phyloP scores from a whole-genome alignment of 2,888 invertebrate species.

The Amblyteles armatorius region DNA sequence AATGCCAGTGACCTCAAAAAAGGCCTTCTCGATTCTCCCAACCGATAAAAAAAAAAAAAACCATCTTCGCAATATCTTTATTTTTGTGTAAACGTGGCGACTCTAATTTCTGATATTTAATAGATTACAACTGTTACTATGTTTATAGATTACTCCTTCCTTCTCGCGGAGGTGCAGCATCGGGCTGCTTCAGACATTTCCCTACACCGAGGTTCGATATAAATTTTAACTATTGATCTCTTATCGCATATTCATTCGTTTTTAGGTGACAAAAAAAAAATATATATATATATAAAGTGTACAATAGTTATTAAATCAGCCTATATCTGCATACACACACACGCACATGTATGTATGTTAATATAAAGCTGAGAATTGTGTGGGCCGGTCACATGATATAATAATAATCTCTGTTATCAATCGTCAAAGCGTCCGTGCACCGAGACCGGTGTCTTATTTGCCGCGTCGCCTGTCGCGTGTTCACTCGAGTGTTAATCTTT shows the following conservation, averaged over 20 bases:
- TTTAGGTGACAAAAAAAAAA: conserved; percentile 3
- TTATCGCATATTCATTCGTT: conserved; percentile 41
- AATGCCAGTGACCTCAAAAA: neutral
- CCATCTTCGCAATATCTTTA: neutral
- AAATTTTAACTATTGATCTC: conserved; percentile 62
- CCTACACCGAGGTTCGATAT: conserved; percentile 66
- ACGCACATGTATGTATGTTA: neutral
- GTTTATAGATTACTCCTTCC: conserved; percentile 68
- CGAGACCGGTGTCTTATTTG: conserved; percentile 15
- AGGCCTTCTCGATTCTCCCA: neutral
- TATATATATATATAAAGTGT: neutral
- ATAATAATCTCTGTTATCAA: conserved; percentile 9
- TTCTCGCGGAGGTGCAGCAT: conserved; percentile 68
- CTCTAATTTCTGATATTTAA: conserved; percentile 55
- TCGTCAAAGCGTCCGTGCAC: conserved; percentile 4
- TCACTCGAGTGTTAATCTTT: conserved; percentile 45
- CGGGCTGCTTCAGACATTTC: conserved; percentile 67
- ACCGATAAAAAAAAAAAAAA: neutral
- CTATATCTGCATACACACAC: neutral
- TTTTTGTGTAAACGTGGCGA: conserved; percentile 36
- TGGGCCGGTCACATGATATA: too few species aligned
- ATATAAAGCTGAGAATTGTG: neutral
- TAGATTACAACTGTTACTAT: conserved; percentile 64
- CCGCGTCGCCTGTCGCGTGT: conserved; percentile 32
- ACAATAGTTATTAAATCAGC: neutral